Conservation (phyloP, 2,113 vertebrate genomes). For the Datnioides undecimradiatus region DNA sequence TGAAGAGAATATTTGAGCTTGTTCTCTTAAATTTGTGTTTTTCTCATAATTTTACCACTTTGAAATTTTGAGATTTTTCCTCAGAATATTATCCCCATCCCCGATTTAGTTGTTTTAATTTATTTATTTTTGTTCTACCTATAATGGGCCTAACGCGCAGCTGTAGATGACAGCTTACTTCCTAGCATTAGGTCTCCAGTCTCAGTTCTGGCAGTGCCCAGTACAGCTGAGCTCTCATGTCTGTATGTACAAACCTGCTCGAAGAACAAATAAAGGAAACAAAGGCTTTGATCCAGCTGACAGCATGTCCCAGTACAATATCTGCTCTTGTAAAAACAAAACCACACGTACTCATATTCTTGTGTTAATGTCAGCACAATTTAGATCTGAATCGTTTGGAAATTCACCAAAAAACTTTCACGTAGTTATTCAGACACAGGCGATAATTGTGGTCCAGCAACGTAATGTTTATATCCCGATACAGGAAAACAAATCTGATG, state of each 20-base stretch:
- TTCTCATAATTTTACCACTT: no score
- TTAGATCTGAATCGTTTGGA: conserved; percentile 19
- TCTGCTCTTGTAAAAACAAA: conserved; percentile 33
- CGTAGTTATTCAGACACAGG: neutral
- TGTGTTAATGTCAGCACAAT: conserved; percentile 34
- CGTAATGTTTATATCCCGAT: conserved; percentile 35
- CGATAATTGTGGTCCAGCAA: conserved; percentile 1
- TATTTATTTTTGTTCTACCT: no score
- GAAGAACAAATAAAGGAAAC: conserved; percentile 49
- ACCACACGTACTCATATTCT: conserved; percentile 4
- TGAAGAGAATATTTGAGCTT: no score
- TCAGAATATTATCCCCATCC: no score
- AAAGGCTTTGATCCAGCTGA: conserved; percentile 56
- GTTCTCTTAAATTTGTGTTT: no score
- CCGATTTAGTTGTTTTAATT: no score
- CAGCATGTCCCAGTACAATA: conserved; percentile 34
- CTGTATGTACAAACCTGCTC: conserved; percentile 27
- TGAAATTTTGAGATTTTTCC: no score
- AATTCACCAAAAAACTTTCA: conserved; percentile 3
- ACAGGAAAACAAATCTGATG: conserved; percentile 31
- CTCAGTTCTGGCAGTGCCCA: neutral
- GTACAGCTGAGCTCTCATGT: conserved; percentile 22
- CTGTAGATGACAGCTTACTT: conserved; percentile 15
- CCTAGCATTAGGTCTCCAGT: conserved; percentile 26
- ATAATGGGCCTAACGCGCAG: no score